Evolutionary conservation across 2,113 vertebrate genomes (phyloP).

Genomic region (Rhabdomys dilectus): DNA sequence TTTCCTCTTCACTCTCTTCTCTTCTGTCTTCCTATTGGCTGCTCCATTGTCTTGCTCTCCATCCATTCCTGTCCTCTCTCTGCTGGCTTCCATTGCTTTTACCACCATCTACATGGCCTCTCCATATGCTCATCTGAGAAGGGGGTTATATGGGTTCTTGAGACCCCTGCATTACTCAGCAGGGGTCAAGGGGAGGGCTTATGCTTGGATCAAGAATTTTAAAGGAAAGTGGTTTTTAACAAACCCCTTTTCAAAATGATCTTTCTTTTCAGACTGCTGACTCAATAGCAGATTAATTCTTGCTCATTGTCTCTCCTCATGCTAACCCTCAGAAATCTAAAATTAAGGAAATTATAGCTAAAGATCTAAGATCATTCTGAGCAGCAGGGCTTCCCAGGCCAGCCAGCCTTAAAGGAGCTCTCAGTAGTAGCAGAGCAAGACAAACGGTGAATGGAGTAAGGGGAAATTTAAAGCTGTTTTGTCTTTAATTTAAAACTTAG

Average conservation of each 20-base stretch:
- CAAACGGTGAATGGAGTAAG: background rate
- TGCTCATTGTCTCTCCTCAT: constrained; percentile 24
- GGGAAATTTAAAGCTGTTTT: constrained; percentile 40
- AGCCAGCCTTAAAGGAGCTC: constrained; percentile 6
- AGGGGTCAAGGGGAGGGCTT: background rate
- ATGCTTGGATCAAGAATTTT: constrained; percentile 56
- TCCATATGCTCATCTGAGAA: constrained; percentile 41
- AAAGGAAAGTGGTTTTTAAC: constrained; percentile 48
- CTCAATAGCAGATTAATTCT: constrained; percentile 41
- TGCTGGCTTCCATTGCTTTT: constrained; percentile 62
- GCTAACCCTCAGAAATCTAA: background rate
- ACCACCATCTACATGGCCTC: constrained; percentile 49
- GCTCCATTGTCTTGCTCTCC: constrained; percentile 60
- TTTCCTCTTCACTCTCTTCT: constrained; percentile 71
- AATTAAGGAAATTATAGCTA: constrained; percentile 24
- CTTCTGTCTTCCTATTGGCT: constrained; percentile 71
- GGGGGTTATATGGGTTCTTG: constrained; percentile 51
- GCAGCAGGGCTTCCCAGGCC: background rate
- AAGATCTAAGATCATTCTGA: constrained; percentile 19
- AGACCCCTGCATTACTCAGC: constrained; percentile 51
- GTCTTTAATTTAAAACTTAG: constrained; percentile 56
- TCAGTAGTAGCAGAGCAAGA: constrained; percentile 13
- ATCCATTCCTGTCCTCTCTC: constrained; percentile 61
- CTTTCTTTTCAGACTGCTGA: background rate
- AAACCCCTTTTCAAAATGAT: background rate